These are phyloP conservation scores for Platalea minor DNA, from an alignment of 2,797 vertebrate species.

Conservation along the genomic window DNA sequence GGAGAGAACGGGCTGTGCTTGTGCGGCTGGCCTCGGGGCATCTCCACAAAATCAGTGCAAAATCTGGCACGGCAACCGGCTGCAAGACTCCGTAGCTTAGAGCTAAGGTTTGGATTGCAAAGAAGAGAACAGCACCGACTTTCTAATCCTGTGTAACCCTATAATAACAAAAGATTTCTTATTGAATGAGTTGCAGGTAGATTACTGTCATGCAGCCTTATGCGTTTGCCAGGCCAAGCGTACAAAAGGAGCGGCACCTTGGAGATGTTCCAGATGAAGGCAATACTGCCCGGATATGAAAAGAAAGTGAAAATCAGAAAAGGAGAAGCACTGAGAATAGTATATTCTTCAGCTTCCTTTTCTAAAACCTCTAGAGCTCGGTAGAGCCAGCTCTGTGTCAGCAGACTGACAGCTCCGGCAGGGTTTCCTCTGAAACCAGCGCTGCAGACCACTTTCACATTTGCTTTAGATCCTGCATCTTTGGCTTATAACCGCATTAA, in stretches of 20 bases:
- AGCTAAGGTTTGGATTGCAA: conserved; percentile 8
- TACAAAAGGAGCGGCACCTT: neutral
- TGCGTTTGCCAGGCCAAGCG: neutral
- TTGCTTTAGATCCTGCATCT: neutral
- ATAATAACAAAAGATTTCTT: neutral
- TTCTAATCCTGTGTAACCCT: neutral
- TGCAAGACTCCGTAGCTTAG: neutral
- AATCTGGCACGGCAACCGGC: conserved; percentile 26
- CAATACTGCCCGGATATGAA: neutral
- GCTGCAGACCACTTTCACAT: neutral
- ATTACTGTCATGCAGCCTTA: neutral
- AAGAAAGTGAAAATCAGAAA: conserved; percentile 8
- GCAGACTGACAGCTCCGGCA: neutral
- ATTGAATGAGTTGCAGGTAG: neutral
- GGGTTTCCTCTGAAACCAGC: neutral
- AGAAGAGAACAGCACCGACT: neutral
- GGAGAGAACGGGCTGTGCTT: conserved; percentile 32
- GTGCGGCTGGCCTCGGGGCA: conserved; percentile 16
- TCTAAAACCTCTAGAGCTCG: neutral
- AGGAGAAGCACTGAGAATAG: neutral
- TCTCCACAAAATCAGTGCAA: neutral
- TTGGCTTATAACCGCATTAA: neutral
- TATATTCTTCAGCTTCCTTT: neutral
- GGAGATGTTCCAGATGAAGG: neutral
- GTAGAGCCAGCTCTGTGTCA: neutral